Conservation (phyloP, 2,888 invertebrate species). For the Drosophila greeni region DNA sequence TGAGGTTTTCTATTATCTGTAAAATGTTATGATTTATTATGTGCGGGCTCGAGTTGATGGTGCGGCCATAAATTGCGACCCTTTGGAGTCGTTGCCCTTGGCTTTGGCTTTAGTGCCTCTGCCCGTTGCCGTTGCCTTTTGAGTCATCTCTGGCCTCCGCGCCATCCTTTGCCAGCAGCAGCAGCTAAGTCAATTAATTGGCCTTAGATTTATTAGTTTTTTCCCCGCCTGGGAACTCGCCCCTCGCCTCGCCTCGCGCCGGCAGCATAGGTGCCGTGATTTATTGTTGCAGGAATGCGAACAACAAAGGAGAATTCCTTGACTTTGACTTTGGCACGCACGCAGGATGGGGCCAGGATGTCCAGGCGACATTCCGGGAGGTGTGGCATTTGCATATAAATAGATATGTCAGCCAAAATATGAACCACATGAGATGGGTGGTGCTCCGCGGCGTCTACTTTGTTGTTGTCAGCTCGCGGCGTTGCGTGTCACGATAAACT, state of each 20-base stretch:
- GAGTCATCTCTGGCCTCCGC: constrained; percentile 23
- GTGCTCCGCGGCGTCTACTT: constrained; percentile 9
- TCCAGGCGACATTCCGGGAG: constrained; percentile 37
- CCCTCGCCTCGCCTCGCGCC: neutral
- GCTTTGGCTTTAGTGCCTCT: constrained; percentile 3
- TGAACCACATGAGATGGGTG: constrained; percentile 48
- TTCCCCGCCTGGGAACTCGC: constrained; percentile 29
- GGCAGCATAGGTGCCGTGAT: constrained; percentile 58
- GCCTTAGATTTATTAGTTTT: constrained; percentile 70
- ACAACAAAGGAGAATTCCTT: constrained; percentile 40
- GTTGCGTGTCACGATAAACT: constrained; percentile 45
- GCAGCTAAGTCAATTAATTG: constrained; percentile 73
- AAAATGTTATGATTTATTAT: constrained; percentile 69
- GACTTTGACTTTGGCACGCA: constrained; percentile 46
- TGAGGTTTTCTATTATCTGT: constrained; percentile 67
- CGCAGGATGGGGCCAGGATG: constrained; percentile 17
- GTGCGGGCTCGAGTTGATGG: constrained; percentile 72
- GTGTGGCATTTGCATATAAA: constrained; percentile 69
- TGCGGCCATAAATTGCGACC: constrained; percentile 59
- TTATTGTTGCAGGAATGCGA: constrained; percentile 58
- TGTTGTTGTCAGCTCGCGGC: constrained; percentile 29
- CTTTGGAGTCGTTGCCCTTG: constrained; percentile 39
- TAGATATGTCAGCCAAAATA: constrained; percentile 68
- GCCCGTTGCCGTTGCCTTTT: constrained; percentile 3
- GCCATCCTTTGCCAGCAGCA: constrained; percentile 54